A percentile compares a stretch with the other conserved stretches of the same genome.
Evolutionary conservation across 2,888 invertebrate species (phyloP).

Genomic region (Drosophila affinis): DNA sequence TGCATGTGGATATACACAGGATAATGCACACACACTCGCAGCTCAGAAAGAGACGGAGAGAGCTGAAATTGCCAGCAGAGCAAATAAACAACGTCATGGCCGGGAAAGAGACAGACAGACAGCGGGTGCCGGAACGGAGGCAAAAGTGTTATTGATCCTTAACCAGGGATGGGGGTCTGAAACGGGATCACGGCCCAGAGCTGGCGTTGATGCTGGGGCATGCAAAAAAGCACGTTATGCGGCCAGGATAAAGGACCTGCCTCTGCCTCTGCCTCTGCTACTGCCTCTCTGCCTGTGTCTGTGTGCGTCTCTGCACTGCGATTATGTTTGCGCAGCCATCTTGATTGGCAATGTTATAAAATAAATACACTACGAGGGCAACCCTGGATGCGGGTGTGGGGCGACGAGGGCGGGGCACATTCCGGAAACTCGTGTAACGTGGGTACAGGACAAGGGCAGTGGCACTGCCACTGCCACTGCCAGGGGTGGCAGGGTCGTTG

Average conservation of each 20-base stretch:
- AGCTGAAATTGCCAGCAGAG: constrained; percentile 76
- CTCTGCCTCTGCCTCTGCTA: neutral
- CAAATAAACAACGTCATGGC: constrained; percentile 73
- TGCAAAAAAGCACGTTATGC: constrained; percentile 67
- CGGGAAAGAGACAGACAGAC: constrained; percentile 39
- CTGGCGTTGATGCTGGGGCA: constrained; percentile 28
- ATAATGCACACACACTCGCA: constrained; percentile 27
- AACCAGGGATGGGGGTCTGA: constrained; percentile 29
- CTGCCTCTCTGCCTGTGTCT: constrained; percentile 31
- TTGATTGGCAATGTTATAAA: constrained; percentile 84
- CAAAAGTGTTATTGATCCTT: constrained; percentile 81
- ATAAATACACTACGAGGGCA: constrained; percentile 81
- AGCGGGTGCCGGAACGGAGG: constrained; percentile 63
- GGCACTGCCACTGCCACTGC: constrained; percentile 35
- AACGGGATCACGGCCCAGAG: constrained; percentile 42
- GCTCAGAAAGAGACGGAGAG: constrained; percentile 7
- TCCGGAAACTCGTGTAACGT: constrained; percentile 63
- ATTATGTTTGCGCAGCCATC: constrained; percentile 84
- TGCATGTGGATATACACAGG: constrained; percentile 30
- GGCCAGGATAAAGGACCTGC: constrained; percentile 49
- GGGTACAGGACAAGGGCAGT: constrained; percentile 16
- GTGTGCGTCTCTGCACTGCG: constrained; percentile 66
- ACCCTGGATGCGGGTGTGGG: constrained; percentile 1
- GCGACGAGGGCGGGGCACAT: constrained; percentile 29
- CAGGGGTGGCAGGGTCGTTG: constrained; percentile 42